Conservation (phyloP, 2,888 invertebrate species). For the Eubasilissa splendida region DNA sequence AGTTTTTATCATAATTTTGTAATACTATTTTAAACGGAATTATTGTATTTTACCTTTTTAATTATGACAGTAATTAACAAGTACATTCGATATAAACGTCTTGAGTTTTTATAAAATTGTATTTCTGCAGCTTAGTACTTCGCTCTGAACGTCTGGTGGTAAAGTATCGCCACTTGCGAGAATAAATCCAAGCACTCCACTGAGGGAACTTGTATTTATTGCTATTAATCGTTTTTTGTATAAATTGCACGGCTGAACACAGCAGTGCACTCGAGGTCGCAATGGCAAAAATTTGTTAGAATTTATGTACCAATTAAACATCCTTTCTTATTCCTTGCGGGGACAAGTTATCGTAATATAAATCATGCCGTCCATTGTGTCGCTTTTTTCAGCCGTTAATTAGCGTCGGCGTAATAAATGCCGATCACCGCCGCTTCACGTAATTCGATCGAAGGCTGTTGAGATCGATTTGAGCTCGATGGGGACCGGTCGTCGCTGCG, state of each 20-base stretch:
- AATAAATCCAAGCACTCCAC: neutral
- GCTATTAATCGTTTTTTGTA: constrained; percentile 8
- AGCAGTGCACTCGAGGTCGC: constrained; percentile 15
- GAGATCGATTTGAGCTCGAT: constrained; percentile 41
- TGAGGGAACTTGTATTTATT: neutral
- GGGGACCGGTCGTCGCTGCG: constrained; percentile 36
- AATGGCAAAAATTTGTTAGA: constrained; percentile 44
- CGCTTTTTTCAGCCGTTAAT: constrained; percentile 45
- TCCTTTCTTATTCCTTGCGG: constrained; percentile 15
- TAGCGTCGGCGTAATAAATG: constrained; percentile 52
- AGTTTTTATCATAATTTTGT: no score
- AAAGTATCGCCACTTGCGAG: neutral
- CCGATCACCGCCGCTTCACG: constrained; percentile 31
- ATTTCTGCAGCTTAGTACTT: no score
- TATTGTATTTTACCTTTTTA: no score
- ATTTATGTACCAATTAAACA: constrained; percentile 49
- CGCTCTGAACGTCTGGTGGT: neutral
- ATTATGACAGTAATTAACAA: no score
- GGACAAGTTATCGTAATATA: constrained; percentile 39
- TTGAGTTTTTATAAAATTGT: no score
- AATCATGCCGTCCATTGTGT: constrained; percentile 51
- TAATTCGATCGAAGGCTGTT: constrained; percentile 36
- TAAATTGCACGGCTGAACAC: neutral
- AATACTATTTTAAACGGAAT: no score
- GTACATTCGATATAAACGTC: no score